Evolutionary conservation across 1,140 invertebrate genomes (phyloP).

Genomic region (Aphelenchoides avenae): DNA sequence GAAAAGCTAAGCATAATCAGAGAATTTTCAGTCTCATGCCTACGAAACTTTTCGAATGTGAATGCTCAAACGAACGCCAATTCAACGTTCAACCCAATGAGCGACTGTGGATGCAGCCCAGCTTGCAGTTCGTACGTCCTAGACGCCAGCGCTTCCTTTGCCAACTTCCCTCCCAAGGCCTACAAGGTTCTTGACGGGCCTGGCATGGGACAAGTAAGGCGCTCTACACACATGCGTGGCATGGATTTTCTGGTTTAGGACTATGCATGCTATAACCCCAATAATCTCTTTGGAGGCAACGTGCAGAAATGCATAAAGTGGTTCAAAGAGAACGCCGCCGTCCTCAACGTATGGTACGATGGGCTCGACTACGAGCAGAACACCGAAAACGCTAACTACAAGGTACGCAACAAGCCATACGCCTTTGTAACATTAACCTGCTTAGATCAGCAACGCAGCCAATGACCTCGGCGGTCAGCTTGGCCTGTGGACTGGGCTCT

Average conservation of each 20-base stretch:
- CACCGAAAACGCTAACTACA: constrained; percentile 15
- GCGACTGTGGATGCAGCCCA: constrained; percentile 16
- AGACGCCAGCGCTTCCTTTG: neutral
- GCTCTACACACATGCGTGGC: neutral
- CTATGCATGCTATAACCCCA: constrained; percentile 17
- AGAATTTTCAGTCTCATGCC: constrained; percentile 5
- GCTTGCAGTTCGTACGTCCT: constrained; percentile 4
- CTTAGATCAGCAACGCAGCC: constrained; percentile 14
- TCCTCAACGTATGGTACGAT: constrained; percentile 22
- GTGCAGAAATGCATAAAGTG: constrained; percentile 14
- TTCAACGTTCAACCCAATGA: constrained; percentile 8
- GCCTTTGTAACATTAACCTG: neutral
- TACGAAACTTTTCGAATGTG: neutral
- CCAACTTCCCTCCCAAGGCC: constrained; percentile 18
- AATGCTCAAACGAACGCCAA: neutral
- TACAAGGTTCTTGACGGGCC: neutral
- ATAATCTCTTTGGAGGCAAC: constrained; percentile 16
- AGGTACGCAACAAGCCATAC: constrained; percentile 2
- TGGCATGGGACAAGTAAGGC: neutral
- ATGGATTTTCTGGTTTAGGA: constrained; percentile 6
- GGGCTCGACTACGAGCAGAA: constrained; percentile 16
- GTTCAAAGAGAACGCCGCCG: constrained; percentile 22
- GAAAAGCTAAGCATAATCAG: neutral
- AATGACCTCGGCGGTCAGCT: constrained; percentile 29
- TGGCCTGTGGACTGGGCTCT: constrained; percentile 20